These are phyloP conservation scores for Argynnis bischoffii DNA, from an alignment of 2,888 invertebrate species.

Conservation along the genomic window DNA sequence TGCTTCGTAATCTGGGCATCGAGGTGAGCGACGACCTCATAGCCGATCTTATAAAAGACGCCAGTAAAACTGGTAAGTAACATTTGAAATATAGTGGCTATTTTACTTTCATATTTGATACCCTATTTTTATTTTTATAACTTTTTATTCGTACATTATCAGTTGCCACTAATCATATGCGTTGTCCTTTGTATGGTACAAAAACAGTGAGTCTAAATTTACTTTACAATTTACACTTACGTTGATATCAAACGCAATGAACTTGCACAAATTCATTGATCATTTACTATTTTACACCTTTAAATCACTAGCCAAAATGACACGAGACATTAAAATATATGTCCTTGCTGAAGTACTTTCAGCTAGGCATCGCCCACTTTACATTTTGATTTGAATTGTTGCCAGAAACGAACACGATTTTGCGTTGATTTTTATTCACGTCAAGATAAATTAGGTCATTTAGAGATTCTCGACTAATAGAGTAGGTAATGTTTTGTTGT, in stretches of 20 bases:
- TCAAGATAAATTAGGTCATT: conserved; percentile 47
- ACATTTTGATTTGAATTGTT: conserved; percentile 59
- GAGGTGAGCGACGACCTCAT: conserved; percentile 88
- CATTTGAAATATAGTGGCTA: not conserved
- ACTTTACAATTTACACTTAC: conserved; percentile 13
- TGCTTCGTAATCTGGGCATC: conserved; percentile 90
- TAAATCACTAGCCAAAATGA: conserved; percentile 42
- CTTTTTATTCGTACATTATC: not conserved
- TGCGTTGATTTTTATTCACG: conserved; percentile 49
- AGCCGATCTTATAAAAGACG: conserved; percentile 87
- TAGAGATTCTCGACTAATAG: conserved; percentile 19
- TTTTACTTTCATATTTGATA: not conserved
- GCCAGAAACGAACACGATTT: conserved; percentile 59
- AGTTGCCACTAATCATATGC: conserved; percentile 4
- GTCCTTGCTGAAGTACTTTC: conserved; percentile 46
- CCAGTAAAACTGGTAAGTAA: conserved; percentile 86
- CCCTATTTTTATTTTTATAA: conserved; percentile 6
- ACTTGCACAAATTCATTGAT: conserved; percentile 17
- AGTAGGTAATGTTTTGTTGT: conserved; percentile 17
- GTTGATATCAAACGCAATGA: conserved; percentile 8
- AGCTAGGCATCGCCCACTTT: conserved; percentile 48
- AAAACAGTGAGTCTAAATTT: conserved; percentile 22
- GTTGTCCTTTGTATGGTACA: not conserved
- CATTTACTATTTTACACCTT: conserved; percentile 35
- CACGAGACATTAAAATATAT: conserved; percentile 47